Conservation (phyloP, 2,113 vertebrate genomes). For the Pterocles orientalis region DNA sequence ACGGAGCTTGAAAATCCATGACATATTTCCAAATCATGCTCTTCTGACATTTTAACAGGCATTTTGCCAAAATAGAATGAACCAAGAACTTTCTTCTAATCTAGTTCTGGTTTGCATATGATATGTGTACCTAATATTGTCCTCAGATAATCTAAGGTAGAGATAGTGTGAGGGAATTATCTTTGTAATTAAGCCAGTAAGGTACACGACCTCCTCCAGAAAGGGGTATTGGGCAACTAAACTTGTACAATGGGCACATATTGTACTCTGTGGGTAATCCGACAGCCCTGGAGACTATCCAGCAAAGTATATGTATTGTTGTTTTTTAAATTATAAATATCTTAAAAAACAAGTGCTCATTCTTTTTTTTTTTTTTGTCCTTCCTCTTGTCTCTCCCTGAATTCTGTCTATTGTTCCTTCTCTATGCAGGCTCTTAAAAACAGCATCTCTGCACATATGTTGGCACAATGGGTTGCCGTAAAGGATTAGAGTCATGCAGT, state of each 20-base stretch:
- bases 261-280: not conserved
- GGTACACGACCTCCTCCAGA: not conserved
- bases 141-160: not conserved
- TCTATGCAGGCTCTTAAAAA: not conserved
- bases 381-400: not conserved
- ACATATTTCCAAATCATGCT: not conserved
- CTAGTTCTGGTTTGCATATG: not conserved
- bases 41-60: not conserved
- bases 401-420: not conserved
- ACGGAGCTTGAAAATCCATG: not conserved
- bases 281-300: not conserved
- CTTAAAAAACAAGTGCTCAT: not conserved
- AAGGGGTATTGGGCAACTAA: not conserved
- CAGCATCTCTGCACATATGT: not conserved
- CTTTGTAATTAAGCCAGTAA: not conserved
- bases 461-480: conserved; percentile 2
- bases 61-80: not conserved
- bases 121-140: not conserved
- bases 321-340: not conserved
- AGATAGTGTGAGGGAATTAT: not conserved
- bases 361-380: not conserved
- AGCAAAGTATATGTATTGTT: not conserved
- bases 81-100: not conserved
- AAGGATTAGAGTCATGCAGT: not conserved
- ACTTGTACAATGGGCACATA: not conserved